phyloP scores from a whole-genome alignment of 2,113 vertebrate genomes.

The Myotis yumanensis region DNA sequence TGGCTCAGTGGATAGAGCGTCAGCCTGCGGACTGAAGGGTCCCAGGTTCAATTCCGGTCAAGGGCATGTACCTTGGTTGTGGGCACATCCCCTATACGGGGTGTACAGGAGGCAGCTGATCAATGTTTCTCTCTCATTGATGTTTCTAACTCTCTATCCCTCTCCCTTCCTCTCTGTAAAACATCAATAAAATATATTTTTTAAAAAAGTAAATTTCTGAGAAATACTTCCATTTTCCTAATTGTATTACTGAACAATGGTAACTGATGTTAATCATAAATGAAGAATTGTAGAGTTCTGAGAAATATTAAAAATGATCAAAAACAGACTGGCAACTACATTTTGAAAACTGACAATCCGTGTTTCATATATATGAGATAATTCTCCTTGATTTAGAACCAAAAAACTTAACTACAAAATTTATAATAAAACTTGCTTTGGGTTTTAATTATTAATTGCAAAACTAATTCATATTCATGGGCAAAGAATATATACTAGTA shows the following conservation, averaged over 20 bases:
- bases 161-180: no score
- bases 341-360: background rate
- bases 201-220: background rate
- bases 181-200: no score
- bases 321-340: background rate
- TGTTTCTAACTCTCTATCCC: no score
- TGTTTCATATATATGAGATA: background rate
- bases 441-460: background rate
- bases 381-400: background rate
- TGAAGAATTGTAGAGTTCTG: background rate
- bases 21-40: no score
- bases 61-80: no score
- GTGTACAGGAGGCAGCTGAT: no score
- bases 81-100: no score
- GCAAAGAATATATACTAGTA: background rate
- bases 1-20: no score
- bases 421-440: background rate
- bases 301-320: background rate
- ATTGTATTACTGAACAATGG: background rate
- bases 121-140: no score
- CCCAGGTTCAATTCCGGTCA: no score
- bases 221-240: background rate
- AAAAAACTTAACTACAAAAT: background rate
- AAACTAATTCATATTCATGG: background rate
- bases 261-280: background rate